These are phyloP conservation scores for Origma solitaria DNA, from an alignment of 2,113 vertebrate genomes.

Conservation along the genomic window DNA sequence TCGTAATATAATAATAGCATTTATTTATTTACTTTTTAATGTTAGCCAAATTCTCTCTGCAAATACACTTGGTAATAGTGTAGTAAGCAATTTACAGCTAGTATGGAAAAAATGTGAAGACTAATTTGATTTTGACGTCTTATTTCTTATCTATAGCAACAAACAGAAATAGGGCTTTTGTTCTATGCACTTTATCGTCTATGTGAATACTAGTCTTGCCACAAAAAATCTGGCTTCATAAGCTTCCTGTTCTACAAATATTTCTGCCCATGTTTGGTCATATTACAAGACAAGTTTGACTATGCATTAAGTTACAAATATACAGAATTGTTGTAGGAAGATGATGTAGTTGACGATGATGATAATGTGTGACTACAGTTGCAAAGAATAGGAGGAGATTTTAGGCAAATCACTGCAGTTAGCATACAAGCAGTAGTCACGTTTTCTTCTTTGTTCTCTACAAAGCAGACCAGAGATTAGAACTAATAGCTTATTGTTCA, in stretches of 20 bases:
- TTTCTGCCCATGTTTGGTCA: not conserved
- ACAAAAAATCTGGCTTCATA: not conserved
- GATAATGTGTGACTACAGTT: not conserved
- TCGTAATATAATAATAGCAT: not conserved
- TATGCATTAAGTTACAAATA: not conserved
- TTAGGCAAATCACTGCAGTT: not conserved
- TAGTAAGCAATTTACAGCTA: not conserved
- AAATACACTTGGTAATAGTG: not conserved
- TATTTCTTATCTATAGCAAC: not conserved
- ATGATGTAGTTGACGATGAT: not conserved
- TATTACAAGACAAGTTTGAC: not conserved
- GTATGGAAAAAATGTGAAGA: not conserved
- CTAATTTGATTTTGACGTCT: not conserved
- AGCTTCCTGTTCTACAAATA: not conserved
- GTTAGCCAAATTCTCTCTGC: not conserved
- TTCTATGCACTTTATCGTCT: not conserved
- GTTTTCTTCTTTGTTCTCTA: not conserved
- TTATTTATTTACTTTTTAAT: not conserved
- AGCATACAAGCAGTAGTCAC: not conserved
- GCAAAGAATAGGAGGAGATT: not conserved
- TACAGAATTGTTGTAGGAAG: not conserved
- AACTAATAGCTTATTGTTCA: constrained; percentile 20
- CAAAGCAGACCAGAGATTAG: not conserved
- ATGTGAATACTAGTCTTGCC: not conserved
- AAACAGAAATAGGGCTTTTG: not conserved